These are phyloP conservation scores for Zaprionus ghesquierei DNA, from an alignment of 1,140 invertebrate species.

Conservation along the genomic window DNA sequence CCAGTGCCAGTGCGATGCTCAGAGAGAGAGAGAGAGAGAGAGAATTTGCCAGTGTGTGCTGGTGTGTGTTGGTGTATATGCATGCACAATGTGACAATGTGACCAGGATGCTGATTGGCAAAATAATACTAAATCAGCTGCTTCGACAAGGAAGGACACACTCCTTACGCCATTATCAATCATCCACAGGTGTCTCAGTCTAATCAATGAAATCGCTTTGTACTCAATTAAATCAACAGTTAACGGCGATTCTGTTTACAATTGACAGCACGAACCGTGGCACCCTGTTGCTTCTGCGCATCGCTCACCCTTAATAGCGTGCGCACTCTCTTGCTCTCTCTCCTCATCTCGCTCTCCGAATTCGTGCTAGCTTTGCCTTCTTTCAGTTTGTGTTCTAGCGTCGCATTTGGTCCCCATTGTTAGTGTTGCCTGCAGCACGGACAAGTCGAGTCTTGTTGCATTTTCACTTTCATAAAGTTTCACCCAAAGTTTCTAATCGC, in stretches of 20 bases:
- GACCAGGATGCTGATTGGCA: background rate
- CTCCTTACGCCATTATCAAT: background rate
- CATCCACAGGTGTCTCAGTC: background rate
- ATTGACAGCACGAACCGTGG: constrained; percentile 8
- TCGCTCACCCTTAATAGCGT: background rate
- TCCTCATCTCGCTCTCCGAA: background rate
- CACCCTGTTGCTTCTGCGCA: constrained; percentile 51
- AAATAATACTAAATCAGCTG: background rate
- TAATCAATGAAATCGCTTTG: background rate
- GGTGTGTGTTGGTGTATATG: background rate
- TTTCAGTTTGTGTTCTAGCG: constrained; percentile 13
- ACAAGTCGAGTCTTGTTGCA: constrained; percentile 6
- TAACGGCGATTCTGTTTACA: background rate
- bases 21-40: constrained; percentile 47
- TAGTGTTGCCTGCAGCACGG: constrained; percentile 10
- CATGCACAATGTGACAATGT: background rate
- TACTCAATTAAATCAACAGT: background rate
- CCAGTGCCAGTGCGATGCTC: constrained; percentile 46
- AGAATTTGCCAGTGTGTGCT: constrained; percentile 7
- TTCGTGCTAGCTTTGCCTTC: background rate
- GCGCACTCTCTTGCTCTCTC: background rate
- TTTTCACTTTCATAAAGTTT: constrained; percentile 30
- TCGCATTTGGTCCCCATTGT: background rate
- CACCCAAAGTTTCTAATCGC: constrained; percentile 7
- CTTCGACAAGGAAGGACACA: background rate